Base-by-base conservation (phyloP, 2,888 invertebrate species). In the Drosophila pseudotakahashii region DNA sequence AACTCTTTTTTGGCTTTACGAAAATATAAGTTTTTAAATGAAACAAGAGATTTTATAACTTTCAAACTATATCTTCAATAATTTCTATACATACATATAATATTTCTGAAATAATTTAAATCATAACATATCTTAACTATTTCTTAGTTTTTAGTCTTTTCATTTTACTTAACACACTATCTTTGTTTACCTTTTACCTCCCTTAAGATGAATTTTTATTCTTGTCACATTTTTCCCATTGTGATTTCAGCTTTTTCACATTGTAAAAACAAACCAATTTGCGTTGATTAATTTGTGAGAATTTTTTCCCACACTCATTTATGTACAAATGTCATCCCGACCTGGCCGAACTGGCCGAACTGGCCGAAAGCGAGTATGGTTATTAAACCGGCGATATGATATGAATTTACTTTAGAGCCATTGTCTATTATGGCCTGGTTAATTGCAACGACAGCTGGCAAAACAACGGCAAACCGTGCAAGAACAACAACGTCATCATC, bases 401-500 rank as follows among this genome's bases (percentile, higher is more conserved):
- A 73, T 53, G 64, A 75, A 81, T 81, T 73, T 79, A 74, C 81
- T 79, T 79, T 84, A 70, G 84, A 77, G 72, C 59, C 61, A 73
- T 54, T 77, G 76, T 75, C 77, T 81, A 79, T 82, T 84, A 80
- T 82, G 73, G 85, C 85, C 85, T 50, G 82, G 82, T 82, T 82
- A 82, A 82, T 85, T 85, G 85, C 82, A 82, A 80, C 78, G 82
- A 85, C 82, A 82, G 85, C 82, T 85, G 85, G 71, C 82, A 82
- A 82, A 82, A 82, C 85, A 82, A 82, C 77, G 76, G 75, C 76
- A 75, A 81, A 79, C 70, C 60, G 76, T 61, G 79, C 64, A 73
- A 37, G 67, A 77, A 62, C 72, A 79, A 54, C 60, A 70, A 32
- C 47, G 55, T 68, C 30, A 30, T 6, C 42, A 42, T 19, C 42